phyloP scores from a whole-genome alignment of 2,113 vertebrate genomes.

The Hyperoodon ampullatus region DNA sequence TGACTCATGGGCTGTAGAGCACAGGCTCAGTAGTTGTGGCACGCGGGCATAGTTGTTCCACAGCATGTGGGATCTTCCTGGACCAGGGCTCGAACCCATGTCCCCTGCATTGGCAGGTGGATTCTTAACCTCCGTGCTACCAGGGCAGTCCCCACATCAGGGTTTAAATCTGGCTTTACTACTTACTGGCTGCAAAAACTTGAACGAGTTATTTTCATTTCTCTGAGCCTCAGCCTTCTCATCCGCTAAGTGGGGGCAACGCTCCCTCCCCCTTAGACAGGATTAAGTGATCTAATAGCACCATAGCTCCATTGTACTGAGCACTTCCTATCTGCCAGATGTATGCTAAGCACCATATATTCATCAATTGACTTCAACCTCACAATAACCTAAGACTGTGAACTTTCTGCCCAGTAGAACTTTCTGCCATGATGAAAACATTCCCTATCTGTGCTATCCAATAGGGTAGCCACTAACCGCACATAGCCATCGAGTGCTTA shows the following conservation, averaged over 20 bases:
- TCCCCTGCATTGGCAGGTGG: neutral
- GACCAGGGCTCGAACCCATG: neutral
- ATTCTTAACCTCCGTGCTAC: neutral
- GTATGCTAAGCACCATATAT: rapidly evolving
- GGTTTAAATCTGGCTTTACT: neutral
- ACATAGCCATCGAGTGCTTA: rapidly evolving
- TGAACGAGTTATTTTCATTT: neutral
- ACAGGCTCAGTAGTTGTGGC: neutral
- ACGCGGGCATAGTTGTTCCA: neutral
- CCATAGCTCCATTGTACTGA: neutral
- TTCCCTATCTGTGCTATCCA: no score
- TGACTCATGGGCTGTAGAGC: no score
- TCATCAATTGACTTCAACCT: neutral
- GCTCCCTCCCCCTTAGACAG: neutral
- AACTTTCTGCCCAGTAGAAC: neutral
- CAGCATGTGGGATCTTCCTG: neutral
- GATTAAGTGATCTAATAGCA: no score
- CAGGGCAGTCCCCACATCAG: neutral
- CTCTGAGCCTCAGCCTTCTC: neutral
- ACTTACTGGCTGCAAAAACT: neutral
- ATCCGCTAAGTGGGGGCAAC: neutral
- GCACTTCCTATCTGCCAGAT: neutral
- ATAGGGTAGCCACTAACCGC: neutral
- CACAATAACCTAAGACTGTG: rapidly evolving
- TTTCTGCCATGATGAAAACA: neutral